Base-by-base conservation (phyloP, 2,888 invertebrate species). In the Homarus gammarus region DNA sequence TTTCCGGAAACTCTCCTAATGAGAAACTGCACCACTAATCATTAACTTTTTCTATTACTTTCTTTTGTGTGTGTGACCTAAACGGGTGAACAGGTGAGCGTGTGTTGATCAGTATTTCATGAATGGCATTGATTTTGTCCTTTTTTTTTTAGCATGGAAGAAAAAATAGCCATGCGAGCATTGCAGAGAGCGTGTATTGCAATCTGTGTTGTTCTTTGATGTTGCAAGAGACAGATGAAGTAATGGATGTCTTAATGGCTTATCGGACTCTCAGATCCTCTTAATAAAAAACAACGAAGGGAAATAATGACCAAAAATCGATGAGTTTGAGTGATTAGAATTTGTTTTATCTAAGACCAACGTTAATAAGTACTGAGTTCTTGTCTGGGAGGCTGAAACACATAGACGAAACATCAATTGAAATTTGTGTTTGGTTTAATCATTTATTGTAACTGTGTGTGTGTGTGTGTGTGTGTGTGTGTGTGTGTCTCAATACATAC, bases 381-480 rank as follows among this genome's bases (percentile, higher is more conserved):
- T n/a, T n/a, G n/a, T n/a, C n/a, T n/a, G n/a, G n/a, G n/a, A n/a
- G n/a, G n/a, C n/a, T n/a, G n/a, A n/a, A n/a, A n/a, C n/a, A n/a
- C n/a, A n/a, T n/a, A n/a, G n/a, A n/a, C n/a, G n/a, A n/a, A n/a
- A n/a, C n/a, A n/a, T n/a, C n/a, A n/a, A n/a, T n/a, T n/a, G n/a
- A n/a, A n/a, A n/a, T 64, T 22, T 64, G 64, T 64, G 64, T 64
- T 49, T 78, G 78, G 15, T 15, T 78, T 31, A 22, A 33, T 40
- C 18, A 8, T 15, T 79, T 51, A n/a, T 33, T 75, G 75, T 38
- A 33, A 15, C 56, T 56, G 61, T 61, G 49, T 79, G 36, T 49
- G 33, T 61, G 49, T 49, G 79, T 79, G 75, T 75, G 75, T 75
- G 75, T 40, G 75, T 75, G 33, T 61, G 49, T 49, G 79, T 79